Percentiles rank a stretch among this genome's conserved stretches.
phyloP scores from a whole-genome alignment of 1,140 invertebrate genomes.

The Aphaenogaster floridana region DNA sequence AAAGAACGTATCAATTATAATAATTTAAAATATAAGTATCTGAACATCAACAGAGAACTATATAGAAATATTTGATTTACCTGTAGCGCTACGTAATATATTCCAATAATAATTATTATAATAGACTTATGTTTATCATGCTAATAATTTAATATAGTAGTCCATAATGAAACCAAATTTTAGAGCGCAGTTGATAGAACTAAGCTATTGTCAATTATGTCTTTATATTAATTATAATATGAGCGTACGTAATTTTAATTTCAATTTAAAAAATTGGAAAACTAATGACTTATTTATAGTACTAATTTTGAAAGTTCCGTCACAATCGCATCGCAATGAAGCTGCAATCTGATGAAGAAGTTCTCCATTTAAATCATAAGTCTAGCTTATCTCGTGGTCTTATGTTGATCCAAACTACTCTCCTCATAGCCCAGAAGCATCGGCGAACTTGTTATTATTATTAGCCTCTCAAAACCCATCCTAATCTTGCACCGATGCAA shows the following conservation, averaged over 20 bases:
- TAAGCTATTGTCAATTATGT: not conserved
- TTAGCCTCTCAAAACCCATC: slow-evolving; percentile 68
- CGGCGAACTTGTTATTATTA: slow-evolving; percentile 71
- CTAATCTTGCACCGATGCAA: slow-evolving; percentile 64
- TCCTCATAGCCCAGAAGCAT: slow-evolving; percentile 61
- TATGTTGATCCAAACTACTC: slow-evolving; percentile 55
- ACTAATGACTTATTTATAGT: not conserved
- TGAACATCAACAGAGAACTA: not conserved
- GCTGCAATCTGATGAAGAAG: slow-evolving; percentile 61
- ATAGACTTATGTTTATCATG: not conserved
- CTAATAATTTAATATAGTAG: slow-evolving; percentile 6
- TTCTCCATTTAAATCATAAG: slow-evolving; percentile 67
- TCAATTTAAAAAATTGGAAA: not conserved
- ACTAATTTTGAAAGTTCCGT: not conserved
- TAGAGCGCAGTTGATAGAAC: not conserved
- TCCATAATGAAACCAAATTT: not conserved
- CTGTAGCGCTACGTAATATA: not conserved
- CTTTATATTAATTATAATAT: slow-evolving; percentile 7
- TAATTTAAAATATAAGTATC: not conserved
- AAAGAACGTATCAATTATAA: slow-evolving; percentile 4
- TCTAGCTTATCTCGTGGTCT: slow-evolving; percentile 60
- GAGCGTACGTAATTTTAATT: not conserved
- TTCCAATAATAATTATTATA: slow-evolving; percentile 24
- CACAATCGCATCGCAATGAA: slow-evolving; percentile 2
- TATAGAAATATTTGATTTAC: not conserved